Base-by-base conservation (phyloP, 2,797 vertebrate genomes). In the Numenius phaeopus region DNA sequence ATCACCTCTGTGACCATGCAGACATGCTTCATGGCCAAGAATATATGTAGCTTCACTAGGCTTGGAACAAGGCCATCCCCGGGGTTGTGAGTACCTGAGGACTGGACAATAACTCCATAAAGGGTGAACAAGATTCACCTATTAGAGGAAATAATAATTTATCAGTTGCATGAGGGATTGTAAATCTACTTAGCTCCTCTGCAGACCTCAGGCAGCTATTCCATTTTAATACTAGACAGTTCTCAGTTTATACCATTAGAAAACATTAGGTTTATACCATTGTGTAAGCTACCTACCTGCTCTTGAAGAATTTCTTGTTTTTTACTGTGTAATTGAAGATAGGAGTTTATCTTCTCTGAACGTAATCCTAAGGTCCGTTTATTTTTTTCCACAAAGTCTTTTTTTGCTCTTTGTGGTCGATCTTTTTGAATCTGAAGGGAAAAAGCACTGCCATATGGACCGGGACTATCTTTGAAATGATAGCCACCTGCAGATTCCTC, bases 351-450 rank as follows among this genome's bases (percentile, higher is more conserved):
- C 86, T 97, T 98, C 52, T 84, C 95, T 27, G 76, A 44, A 16
- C 57, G 98, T 18, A 98, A 84, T 4, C 99, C 99, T 94, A 99
- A 97, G 32, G 99, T 99, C 81, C 20, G 70, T 89, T 98, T 99
- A 95, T 99, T 99, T 40, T 97, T 98, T 81, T 98, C 97, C 62
- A 99, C 98, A 58, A 99, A 98, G 95, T 99, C 96, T 54, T 97
- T 97, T 47, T 73, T 98, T n/a, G 42, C 70, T 79, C 76, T 98
- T 64, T 46, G 96, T 54, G 89, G 61, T 27, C 8, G 83, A 32
- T 24, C 54, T 69, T 81, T 69, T 6, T 67, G 91, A 8, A 65
- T 80, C 20, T 19, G 72, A 20, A 87, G 61, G 92, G 92, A 79
- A 69, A 77, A 88, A 39, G 82, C 73, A 14, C 15, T 58, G 29